A percentile compares a stretch with the other conserved stretches of the same genome.
These are phyloP conservation scores for Aporophyla lueneburgensis DNA, from an alignment of 2,888 invertebrate species.

Conservation along the genomic window DNA sequence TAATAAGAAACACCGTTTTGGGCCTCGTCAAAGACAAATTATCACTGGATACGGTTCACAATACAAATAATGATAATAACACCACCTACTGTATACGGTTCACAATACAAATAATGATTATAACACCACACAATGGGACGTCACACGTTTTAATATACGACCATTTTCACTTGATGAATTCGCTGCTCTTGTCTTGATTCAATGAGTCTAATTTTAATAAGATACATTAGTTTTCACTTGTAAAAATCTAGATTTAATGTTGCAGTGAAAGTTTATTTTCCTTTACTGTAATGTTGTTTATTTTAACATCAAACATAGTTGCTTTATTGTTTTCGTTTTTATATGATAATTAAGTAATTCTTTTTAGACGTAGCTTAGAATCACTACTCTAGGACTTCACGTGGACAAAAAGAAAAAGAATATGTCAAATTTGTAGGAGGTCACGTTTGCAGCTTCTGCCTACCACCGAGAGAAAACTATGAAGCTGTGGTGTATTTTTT, in stretches of 20 bases:
- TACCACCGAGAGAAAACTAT: too few species aligned
- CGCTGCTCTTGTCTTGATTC: not conserved
- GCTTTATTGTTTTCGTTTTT: slow-evolving; percentile 7
- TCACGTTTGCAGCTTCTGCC: not conserved
- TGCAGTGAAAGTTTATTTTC: too few species aligned
- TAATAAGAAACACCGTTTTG: slow-evolving; percentile 35
- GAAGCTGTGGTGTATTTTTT: too few species aligned
- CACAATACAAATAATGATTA: slow-evolving; percentile 36
- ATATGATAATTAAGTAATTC: not conserved
- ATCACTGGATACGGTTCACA: slow-evolving; percentile 28
- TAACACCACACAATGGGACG: slow-evolving; percentile 10
- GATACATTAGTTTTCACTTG: slow-evolving; percentile 1
- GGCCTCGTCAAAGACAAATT: slow-evolving; percentile 44
- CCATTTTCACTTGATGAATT: slow-evolving; percentile 34
- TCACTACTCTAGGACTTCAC: not conserved
- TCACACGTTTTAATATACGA: slow-evolving; percentile 20
- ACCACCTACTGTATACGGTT: slow-evolving; percentile 18
- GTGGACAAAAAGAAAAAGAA: not conserved
- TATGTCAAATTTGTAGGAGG: not conserved
- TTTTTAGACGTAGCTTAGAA: not conserved
- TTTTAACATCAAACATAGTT: not conserved
- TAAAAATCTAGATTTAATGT: slow-evolving; percentile 14
- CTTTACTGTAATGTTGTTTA: slow-evolving; percentile 36
- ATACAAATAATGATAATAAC: slow-evolving; percentile 35
- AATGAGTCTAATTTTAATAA: slow-evolving; percentile 9